These are phyloP conservation scores for Albula goreensis DNA, from an alignment of 2,113 vertebrate species.

Conservation along the genomic window DNA sequence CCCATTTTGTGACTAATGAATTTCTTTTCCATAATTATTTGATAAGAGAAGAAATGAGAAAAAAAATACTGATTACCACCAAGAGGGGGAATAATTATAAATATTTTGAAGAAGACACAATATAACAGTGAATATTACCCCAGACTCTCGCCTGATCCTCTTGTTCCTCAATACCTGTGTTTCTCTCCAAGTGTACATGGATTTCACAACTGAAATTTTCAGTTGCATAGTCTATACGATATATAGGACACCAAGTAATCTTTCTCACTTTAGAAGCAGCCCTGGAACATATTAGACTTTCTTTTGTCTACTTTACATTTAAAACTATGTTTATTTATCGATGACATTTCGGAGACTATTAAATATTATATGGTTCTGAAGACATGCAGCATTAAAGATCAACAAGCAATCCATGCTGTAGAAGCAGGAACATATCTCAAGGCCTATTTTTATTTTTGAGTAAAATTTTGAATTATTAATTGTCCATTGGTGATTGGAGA, in stretches of 20 bases:
- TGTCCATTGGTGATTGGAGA: background rate
- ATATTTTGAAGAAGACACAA: background rate
- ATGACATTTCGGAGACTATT: too few relatives aligned
- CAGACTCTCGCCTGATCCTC: background rate
- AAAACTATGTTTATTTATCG: too few relatives aligned
- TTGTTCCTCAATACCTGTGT: background rate
- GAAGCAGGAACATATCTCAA: background rate
- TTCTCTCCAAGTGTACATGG: background rate
- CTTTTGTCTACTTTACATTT: too few relatives aligned
- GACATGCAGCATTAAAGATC: background rate
- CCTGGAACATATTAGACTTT: too few relatives aligned
- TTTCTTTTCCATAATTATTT: background rate
- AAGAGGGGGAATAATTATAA: background rate
- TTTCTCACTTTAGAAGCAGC: too few relatives aligned
- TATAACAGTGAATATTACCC: background rate
- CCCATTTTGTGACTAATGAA: background rate
- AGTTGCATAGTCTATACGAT: background rate
- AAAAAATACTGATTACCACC: constrained; percentile 5
- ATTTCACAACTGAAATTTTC: background rate
- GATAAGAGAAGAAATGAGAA: background rate
- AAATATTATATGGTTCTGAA: background rate
- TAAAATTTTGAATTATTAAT: background rate
- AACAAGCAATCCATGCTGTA: background rate
- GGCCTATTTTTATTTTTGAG: background rate
- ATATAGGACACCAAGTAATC: background rate